Percentiles rank a stretch among this genome's conserved stretches.
phyloP scores from a whole-genome alignment of 2,797 vertebrate genomes.

The Anabacerthia variegaticeps region DNA sequence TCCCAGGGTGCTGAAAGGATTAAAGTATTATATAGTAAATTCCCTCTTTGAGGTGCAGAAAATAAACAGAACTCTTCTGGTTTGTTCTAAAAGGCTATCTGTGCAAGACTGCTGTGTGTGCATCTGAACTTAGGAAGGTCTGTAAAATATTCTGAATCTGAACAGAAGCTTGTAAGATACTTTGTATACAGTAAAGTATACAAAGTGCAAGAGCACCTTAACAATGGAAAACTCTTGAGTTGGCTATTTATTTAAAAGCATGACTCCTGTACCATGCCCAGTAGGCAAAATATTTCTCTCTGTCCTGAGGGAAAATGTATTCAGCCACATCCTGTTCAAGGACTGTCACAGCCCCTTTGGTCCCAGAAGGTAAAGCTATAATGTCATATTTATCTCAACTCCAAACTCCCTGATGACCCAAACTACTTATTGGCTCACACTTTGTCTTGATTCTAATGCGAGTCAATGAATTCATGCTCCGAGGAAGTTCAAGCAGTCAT shows the following conservation, averaged over 20 bases:
- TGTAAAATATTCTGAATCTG: slow-evolving; percentile 26
- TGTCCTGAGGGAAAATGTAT: neutral
- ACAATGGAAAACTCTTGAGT: neutral
- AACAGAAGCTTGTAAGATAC: slow-evolving; percentile 8
- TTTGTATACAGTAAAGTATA: neutral
- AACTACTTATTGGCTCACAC: neutral
- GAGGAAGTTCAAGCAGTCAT: neutral
- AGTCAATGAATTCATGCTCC: neutral
- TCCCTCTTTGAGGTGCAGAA: slow-evolving; percentile 64
- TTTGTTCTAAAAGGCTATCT: slow-evolving; percentile 63
- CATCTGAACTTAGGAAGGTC: neutral
- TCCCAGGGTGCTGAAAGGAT: slow-evolving; percentile 75
- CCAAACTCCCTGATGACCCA: neutral
- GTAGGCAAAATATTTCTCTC: neutral
- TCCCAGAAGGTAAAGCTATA: neutral
- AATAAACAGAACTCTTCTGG: slow-evolving; percentile 68
- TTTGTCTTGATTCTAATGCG: neutral
- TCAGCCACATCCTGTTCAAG: neutral
- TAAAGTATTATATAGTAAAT: slow-evolving; percentile 76
- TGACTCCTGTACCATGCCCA: neutral
- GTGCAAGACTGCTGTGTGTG: slow-evolving; percentile 14
- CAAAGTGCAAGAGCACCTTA: neutral
- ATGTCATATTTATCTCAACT: neutral
- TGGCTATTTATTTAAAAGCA: neutral
- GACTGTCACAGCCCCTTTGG: neutral